A percentile compares a stretch with the other conserved stretches of the same genome.
Evolutionary conservation across 2,113 vertebrate species (phyloP).

Genomic region (Gracilinanus agilis): DNA sequence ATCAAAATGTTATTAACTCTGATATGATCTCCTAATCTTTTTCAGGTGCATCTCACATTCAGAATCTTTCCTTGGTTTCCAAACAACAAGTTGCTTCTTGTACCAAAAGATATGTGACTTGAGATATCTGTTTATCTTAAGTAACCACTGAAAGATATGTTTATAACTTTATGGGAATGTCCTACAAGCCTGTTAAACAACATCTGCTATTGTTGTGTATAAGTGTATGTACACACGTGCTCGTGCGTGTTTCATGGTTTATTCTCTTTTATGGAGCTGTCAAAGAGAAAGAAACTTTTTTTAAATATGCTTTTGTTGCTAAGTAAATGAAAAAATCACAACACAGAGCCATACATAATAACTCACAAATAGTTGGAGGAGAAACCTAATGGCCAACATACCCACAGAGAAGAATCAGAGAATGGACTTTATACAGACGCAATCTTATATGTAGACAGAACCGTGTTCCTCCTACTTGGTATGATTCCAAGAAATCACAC

Average conservation of each 20-base stretch:
- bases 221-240: conserved; percentile 29
- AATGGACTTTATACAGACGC: fast-evolving
- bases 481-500: not conserved
- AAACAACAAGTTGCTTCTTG: conserved; percentile 74
- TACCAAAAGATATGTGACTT: conserved; percentile 69
- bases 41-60: conserved; percentile 79
- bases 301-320: conserved; percentile 6
- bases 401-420: not conserved
- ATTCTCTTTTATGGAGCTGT: conserved; percentile 23
- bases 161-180: conserved; percentile 71
- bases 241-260: not conserved
- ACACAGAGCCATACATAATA: not conserved
- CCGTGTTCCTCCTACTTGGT: not conserved
- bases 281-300: not conserved
- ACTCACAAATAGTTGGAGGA: not conserved
- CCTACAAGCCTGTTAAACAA: conserved; percentile 63
- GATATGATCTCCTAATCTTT: conserved; percentile 76
- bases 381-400: not conserved
- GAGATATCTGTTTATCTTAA: conserved; percentile 79
- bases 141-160: conserved; percentile 77
- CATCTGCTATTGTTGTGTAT: conserved; percentile 64
- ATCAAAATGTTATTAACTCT: conserved; percentile 66
- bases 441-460: fast-evolving
- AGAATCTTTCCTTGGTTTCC: conserved; percentile 79
- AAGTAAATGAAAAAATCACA: not conserved